Evolutionary conservation across 2,888 invertebrate genomes (phyloP), one percentile per base, ranked within the genome.

Genomic region (Caradrina kadenii): DNA sequence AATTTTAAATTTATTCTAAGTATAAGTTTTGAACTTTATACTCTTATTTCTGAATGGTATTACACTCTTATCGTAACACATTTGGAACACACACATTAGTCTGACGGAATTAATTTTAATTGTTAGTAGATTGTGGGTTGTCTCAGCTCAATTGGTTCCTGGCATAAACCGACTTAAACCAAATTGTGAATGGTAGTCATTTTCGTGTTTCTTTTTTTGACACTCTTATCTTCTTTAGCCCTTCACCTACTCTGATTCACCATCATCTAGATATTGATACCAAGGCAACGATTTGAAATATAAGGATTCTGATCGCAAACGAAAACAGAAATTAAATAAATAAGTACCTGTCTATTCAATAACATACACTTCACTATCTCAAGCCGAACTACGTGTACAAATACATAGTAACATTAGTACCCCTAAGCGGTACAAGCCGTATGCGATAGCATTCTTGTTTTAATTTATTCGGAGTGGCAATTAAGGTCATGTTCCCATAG

Each of bases 401-500:
- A 78, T 69, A 80, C 81, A 67, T 35, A 78, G 10, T 49, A 61
- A 76, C 73, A 80, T 91, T 92, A 88, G 84, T 90, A 89, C 75
- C 89, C 91, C 89, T 81, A 63, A 76, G 79, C 67, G 74, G 82
- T 78, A 79, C 83, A 86, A 80, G 84, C 89, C 84, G 89, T 90
- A 89, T 87, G 89, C 89, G 93, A 91, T 91, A 91, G 90, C 89
- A 90, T 92, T 93, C 93, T 91, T 82, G 90, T 93, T 94, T 94
- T 95, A 94, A 95, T 95, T 95, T 94, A 95, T 95, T 92, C 95
- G 86, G 86, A 87, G 87, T 86, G 81, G 95, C 94, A 95, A 95
- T 95, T 94, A 95, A 94, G 94, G 94, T 90, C 89, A 89, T 94
- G 94, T 94, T 92, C 91, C 88, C 92, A 92, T 90, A 61, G 87